Evolutionary conservation across 2,113 vertebrate genomes (phyloP), one percentile per base, ranked within the genome.

Genomic region (Jaculus jaculus): DNA sequence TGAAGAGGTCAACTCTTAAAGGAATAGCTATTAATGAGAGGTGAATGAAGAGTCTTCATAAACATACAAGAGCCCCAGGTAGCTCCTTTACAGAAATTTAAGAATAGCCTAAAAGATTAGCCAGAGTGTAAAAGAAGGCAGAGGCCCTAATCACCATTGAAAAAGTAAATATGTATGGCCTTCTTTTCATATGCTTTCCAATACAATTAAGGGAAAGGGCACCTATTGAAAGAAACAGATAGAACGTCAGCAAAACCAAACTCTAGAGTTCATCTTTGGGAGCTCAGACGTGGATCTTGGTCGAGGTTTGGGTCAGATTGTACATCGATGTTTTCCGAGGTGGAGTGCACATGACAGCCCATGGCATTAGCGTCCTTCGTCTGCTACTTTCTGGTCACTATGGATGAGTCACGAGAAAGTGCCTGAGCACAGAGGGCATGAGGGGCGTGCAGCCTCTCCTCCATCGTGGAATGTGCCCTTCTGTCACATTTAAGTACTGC

Each of bases 271-370:
- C 7, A 73, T 32, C 8, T 73, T 87, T 58, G 24, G 16, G 15
- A 84, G 78, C 20, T 77, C 32, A 84, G 16, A 82, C 34, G 54
- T 63, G 75, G 78, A 68, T 84, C 68, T 77, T 21, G 88, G 68
- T 30, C 54, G 63, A 71, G 51, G 0, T 51, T 81, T 81, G 11
- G 12, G 2, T 87, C 60, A 83, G 17, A 61, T 32, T 66, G 3
- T 37, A 47, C 28, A 7, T 68, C 2, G 4, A 84, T 10, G 68
- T 90, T 96, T 93, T 71, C 7, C 13, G 81, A 66, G 34, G 77
- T 66, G 28, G 2, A 71, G 3, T 78, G 0, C 16, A 60, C 69
- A 65, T 54, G 69, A 1, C n/a, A 78, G 26, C 2, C 4, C 0
- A 66, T 72, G 3, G 66, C 77, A 2, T 61, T 24, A 71, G n/a